Conservation (phyloP, 2,113 vertebrate genomes). For the Phalacrocorax pelagicus region DNA sequence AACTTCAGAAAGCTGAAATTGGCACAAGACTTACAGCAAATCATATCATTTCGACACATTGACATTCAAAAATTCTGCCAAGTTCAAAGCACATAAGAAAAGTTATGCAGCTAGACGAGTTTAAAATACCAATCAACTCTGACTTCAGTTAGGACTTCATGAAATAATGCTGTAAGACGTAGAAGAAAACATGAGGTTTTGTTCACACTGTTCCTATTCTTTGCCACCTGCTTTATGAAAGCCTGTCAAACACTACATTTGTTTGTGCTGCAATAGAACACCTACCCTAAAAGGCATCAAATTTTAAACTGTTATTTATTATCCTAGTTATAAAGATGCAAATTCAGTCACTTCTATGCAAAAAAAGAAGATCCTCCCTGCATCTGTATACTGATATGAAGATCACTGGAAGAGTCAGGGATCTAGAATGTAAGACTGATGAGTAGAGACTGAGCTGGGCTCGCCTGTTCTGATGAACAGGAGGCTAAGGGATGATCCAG, state of each 20-base stretch:
- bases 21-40: not conserved
- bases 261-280: not conserved
- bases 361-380: accelerated
- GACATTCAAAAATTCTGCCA: not conserved
- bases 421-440: not conserved
- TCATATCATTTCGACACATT: not conserved
- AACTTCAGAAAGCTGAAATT: not conserved
- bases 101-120: not conserved
- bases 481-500: not conserved
- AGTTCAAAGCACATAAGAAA: not conserved
- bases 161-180: not conserved
- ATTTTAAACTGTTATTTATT: not conserved
- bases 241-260: not conserved
- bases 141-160: not conserved
- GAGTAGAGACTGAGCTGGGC: not conserved
- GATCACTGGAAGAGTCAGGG: not conserved
- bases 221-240: not conserved
- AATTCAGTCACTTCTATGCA: not conserved
- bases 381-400: not conserved
- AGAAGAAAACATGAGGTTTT: not conserved
- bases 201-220: not conserved
- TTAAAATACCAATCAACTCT: not conserved
- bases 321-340: not conserved
- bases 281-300: not conserved
- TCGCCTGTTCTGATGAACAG: not conserved